Evolutionary conservation across 2,888 invertebrate species (phyloP).

Genomic region (Acronicta leporina): DNA sequence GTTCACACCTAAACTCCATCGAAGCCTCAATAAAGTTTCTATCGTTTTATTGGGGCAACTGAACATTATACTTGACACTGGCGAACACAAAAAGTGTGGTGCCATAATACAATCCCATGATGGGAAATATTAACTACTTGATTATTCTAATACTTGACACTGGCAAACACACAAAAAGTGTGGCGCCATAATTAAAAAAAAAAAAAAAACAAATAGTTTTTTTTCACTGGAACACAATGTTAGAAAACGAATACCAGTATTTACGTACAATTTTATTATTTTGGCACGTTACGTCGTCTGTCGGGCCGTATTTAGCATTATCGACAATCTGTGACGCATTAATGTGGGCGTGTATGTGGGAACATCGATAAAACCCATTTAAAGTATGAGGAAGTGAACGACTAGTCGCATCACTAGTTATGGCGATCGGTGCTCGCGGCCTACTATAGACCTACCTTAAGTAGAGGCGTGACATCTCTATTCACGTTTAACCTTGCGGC

Average conservation of each 20-base stretch:
- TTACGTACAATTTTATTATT: conserved; percentile 56
- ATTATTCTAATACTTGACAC: no score
- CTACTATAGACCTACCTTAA: conserved; percentile 7
- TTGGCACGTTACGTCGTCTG: conserved; percentile 42
- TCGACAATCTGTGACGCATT: conserved; percentile 53
- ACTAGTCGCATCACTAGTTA: conserved; percentile 33
- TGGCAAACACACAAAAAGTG: no score
- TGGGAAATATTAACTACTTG: no score
- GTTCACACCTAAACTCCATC: no score
- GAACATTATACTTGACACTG: no score
- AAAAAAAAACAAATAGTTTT: conserved; percentile 20
- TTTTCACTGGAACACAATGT: conserved; percentile 30
- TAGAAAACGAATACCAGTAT: conserved; percentile 50
- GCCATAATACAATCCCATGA: no score
- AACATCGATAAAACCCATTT: conserved; percentile 55
- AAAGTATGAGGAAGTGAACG: conserved; percentile 52
- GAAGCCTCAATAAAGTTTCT: no score
- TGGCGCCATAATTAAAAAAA: no score
- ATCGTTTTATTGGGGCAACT: no score
- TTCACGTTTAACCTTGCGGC: conserved; percentile 35
- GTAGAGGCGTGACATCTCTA: conserved; percentile 29
- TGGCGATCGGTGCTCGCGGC: conserved; percentile 20
- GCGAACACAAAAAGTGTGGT: no score
- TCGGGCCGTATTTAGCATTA: conserved; percentile 52
- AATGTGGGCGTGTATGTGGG: conserved; percentile 55